Conservation (phyloP, 1,140 invertebrate species). For the Hypothenemus hampei region DNA sequence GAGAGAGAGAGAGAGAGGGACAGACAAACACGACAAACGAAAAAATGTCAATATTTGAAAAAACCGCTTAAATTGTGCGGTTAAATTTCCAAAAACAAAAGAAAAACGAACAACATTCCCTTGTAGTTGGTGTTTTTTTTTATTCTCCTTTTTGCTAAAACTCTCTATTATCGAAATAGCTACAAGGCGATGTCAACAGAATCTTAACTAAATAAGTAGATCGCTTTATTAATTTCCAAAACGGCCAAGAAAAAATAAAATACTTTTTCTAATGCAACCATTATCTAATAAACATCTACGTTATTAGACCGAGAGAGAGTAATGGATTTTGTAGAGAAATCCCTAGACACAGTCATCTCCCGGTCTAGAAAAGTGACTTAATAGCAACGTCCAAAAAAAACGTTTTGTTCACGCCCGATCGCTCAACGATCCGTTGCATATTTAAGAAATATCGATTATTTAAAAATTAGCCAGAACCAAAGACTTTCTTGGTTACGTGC, state of each 20-base stretch:
- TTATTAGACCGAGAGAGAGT: constrained; percentile 11
- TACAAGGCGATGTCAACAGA: constrained; percentile 9
- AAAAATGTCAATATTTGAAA: too few species aligned
- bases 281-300: constrained; percentile 13
- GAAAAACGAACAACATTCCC: not conserved
- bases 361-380: constrained; percentile 22
- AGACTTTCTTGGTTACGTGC: constrained; percentile 28
- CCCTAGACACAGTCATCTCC: not conserved
- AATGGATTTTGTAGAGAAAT: not conserved
- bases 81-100: not conserved
- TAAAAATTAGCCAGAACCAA: constrained; percentile 24
- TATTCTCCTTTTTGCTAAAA: not conserved
- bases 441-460: constrained; percentile 29
- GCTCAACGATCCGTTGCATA: constrained; percentile 15
- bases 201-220: constrained; percentile 1
- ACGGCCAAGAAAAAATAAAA: too few species aligned
- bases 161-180: not conserved
- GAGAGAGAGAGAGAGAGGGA: too few species aligned
- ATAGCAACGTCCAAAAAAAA: constrained; percentile 7
- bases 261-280: constrained; percentile 19
- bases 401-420: constrained; percentile 21
- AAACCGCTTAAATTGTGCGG: too few species aligned
- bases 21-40: too few species aligned
- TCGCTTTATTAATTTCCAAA: not conserved
- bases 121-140: not conserved